Evolutionary conservation across 35 echinoderm and acorn worm species (phyloP), one percentile per base, ranked within the genome.

Genomic region (Chiridota heheva): DNA sequence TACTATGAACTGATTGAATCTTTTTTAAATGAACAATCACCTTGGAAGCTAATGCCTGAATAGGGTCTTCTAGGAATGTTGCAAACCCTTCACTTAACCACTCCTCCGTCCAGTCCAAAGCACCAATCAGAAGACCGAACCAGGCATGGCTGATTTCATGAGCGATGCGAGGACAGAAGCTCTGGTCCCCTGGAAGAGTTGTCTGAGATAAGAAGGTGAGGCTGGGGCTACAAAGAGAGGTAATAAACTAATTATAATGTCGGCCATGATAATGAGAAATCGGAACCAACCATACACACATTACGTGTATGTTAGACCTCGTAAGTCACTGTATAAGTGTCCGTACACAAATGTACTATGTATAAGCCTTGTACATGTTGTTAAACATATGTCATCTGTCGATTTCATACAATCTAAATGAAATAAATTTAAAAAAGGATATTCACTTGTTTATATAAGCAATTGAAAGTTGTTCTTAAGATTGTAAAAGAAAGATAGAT

Each of bases 71-170:
- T 65, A 96, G 70, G 76, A 85, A 96, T 0, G 91, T 96, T 36
- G 91, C 91, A 36, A 96, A 96, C 15, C 91, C 91, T 45, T 96
- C 91, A 70, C 91, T 96, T 34, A 96, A 48, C 91, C 91, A 96
- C 43, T 96, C 91, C 34, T 96, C 91, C 38, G 91, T 96, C 91
- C 91, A 96, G 38, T 96, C 91, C 26, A 60, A 46, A 0, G 91
- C 91, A 42, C 91, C 91, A 53, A 96, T 96, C 40, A 96, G 57
- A 16, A 96, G 68, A 0, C 91, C 91, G 35, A 96, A 96, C 91
- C 91, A 96, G 20, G 91, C 79, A 61, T 90, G 91, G 55, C 81
- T 96, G 60, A 96, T 86, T 56, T 96, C 91, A 63, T 96, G 91
- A 42, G 86, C 91, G 0, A 96, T 56, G 7, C 86, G 72, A 10